phyloP scores from a whole-genome alignment of 2,888 invertebrate species.

The Hanleya hanleyi region DNA sequence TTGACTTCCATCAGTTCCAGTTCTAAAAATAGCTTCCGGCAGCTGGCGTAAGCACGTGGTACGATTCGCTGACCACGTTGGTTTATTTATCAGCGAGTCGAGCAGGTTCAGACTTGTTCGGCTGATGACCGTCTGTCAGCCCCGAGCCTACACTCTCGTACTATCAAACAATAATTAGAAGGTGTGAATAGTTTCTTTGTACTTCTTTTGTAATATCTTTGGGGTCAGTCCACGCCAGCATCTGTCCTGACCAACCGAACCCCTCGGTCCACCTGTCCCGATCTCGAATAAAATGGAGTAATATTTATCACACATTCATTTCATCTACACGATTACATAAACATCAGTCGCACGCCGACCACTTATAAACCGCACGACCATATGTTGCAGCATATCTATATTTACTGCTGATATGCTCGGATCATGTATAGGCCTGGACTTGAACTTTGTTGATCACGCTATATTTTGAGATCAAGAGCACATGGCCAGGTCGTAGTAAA shows the following conservation, averaged over 20 bases:
- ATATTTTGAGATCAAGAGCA: constrained; percentile 4
- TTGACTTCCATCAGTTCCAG: too few species aligned
- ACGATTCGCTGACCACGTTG: not conserved
- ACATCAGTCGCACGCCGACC: not conserved
- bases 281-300: not conserved
- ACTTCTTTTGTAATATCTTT: not conserved
- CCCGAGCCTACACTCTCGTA: not conserved
- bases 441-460: constrained; percentile 3
- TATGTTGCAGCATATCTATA: not conserved
- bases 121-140: not conserved
- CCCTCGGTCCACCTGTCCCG: not conserved
- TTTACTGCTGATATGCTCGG: not conserved
- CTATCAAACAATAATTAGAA: not conserved
- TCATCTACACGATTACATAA: not conserved
- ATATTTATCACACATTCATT: not conserved
- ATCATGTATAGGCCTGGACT: not conserved
- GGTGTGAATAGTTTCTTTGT: constrained; percentile 1
- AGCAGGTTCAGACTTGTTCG: not conserved
- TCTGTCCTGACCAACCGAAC: not conserved
- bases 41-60: not conserved
- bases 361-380: not conserved
- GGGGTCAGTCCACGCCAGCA: not conserved
- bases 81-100: not conserved
- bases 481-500: not conserved
- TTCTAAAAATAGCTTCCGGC: constrained; percentile 1